Evolutionary conservation across 2,113 vertebrate genomes (phyloP).

Genomic region (Psittacula cyanocephala): DNA sequence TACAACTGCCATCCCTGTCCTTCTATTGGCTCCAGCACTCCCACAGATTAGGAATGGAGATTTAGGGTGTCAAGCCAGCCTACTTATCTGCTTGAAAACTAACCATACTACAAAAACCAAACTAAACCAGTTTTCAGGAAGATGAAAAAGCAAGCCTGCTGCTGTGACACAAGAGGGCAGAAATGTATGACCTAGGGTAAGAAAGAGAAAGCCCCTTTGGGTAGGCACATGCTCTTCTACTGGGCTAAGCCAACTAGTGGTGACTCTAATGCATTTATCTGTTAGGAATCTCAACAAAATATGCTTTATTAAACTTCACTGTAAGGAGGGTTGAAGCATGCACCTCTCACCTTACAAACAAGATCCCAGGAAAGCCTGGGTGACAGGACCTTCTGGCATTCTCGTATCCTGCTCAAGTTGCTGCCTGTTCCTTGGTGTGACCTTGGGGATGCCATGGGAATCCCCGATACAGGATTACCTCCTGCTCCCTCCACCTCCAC

Average conservation of each 20-base stretch:
- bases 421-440: not conserved
- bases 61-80: not conserved
- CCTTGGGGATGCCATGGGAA: not conserved
- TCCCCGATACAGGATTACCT: rapidly evolving
- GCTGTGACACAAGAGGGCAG: slow-evolving; percentile 23
- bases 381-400: not conserved
- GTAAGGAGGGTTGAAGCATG: not conserved
- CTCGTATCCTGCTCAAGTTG: not conserved
- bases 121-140: not conserved
- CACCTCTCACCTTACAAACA: not conserved
- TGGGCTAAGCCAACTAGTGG: not conserved
- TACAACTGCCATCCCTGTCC: not conserved
- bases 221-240: not conserved
- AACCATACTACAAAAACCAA: not conserved
- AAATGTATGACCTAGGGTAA: not conserved
- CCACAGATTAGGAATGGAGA: not conserved
- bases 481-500: not conserved
- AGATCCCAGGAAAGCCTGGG: not conserved
- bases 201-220: not conserved
- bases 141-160: not conserved
- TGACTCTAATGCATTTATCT: not conserved
- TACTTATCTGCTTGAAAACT: not conserved
- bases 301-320: not conserved
- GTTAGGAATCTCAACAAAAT: not conserved
- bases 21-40: not conserved